A percentile compares a stretch with the other conserved stretches of the same genome.
Conservation (phyloP, 2,888 invertebrate species). For the Branchipolynoe longqiensis region DNA sequence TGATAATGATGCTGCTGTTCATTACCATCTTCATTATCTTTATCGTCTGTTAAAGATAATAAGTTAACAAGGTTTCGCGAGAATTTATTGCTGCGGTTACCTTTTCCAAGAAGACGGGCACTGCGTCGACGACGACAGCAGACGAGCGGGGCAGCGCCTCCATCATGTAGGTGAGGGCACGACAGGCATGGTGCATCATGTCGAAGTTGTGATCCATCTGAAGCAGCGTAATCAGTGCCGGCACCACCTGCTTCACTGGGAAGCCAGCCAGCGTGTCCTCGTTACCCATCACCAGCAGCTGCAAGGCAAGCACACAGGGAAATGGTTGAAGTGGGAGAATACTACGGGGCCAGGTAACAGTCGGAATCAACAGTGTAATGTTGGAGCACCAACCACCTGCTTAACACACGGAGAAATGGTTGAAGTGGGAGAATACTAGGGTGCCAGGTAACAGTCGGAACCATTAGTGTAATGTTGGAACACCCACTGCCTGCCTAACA, state of each 20-base stretch:
- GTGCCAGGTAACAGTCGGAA: too few relatives aligned
- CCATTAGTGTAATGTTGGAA: too few relatives aligned
- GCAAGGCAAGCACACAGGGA: conserved; percentile 60
- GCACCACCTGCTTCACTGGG: conserved; percentile 98
- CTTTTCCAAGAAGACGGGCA: conserved; percentile 97
- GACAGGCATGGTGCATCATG: conserved; percentile 99
- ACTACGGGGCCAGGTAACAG: too few relatives aligned
- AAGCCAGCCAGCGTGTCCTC: conserved; percentile 99
- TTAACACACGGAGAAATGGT: too few relatives aligned
- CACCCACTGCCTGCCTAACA: too few relatives aligned
- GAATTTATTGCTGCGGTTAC: conserved; percentile 69
- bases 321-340: not conserved
- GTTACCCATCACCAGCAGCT: conserved; percentile 97
- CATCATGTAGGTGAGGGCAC: conserved; percentile 99
- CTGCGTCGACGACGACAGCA: conserved; percentile 95
- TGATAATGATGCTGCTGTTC: too few relatives aligned
- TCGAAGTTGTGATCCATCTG: conserved; percentile 99
- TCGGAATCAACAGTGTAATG: too few relatives aligned
- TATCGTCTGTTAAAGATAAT: too few relatives aligned
- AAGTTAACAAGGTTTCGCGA: too few relatives aligned
- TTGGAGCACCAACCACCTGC: too few relatives aligned
- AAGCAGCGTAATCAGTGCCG: conserved; percentile 94
- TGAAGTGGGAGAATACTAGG: too few relatives aligned
- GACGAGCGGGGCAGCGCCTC: conserved; percentile 98
- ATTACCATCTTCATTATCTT: too few relatives aligned